These are phyloP conservation scores for Dasysyrphus tricinctus DNA, from an alignment of 2,888 invertebrate species.

Conservation along the genomic window DNA sequence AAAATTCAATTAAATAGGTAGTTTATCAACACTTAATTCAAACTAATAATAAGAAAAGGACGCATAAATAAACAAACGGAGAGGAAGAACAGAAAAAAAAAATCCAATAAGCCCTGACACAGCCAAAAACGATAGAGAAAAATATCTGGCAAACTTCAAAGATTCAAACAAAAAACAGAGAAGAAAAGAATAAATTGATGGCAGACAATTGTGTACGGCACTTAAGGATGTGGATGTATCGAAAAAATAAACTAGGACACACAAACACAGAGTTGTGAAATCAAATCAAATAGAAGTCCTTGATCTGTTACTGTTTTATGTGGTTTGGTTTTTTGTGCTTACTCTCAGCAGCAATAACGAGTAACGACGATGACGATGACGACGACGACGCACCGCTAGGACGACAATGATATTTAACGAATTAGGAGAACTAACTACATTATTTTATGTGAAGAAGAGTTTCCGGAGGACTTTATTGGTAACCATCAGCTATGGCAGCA, in stretches of 20 bases:
- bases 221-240: slow-evolving; percentile 44
- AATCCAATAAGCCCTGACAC: slow-evolving; percentile 41
- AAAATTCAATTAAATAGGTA: slow-evolving; percentile 51
- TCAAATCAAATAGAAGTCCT: slow-evolving; percentile 63
- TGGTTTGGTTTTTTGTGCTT: slow-evolving; percentile 6
- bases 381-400: slow-evolving; percentile 21
- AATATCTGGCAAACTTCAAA: slow-evolving; percentile 32
- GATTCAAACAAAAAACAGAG: slow-evolving; percentile 19
- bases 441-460: neutral
- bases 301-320: slow-evolving; percentile 59
- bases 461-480: slow-evolving; percentile 17
- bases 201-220: slow-evolving; percentile 46
- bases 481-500: slow-evolving; percentile 5
- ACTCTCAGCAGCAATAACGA: slow-evolving; percentile 24
- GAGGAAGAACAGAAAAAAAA: no score
- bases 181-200: slow-evolving; percentile 44
- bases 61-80: slow-evolving; percentile 36
- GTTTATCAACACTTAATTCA: slow-evolving; percentile 45
- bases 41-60: slow-evolving; percentile 17
- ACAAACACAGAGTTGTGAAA: slow-evolving; percentile 22
- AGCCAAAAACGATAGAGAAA: neutral
- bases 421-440: neutral
- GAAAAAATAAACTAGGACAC: slow-evolving; percentile 50
- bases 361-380: slow-evolving; percentile 1
- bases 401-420: slow-evolving; percentile 24